A percentile compares a stretch with the other conserved stretches of the same genome.
Evolutionary conservation across 2,888 invertebrate genomes (phyloP).

Genomic region (Temnothorax rugatulus): DNA sequence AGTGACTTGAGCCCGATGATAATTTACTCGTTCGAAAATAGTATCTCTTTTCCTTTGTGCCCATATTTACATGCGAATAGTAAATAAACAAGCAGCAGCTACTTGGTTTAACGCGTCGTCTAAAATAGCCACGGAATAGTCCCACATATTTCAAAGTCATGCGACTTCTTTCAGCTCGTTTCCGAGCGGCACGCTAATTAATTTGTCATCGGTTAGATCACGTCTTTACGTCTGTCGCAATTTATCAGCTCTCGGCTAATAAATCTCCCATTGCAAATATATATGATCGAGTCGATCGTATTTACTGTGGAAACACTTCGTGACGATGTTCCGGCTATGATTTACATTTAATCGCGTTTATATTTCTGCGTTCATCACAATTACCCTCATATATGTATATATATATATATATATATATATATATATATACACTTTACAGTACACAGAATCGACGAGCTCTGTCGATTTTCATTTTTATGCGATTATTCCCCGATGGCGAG

Average conservation of each 20-base stretch:
- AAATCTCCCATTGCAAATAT: neutral
- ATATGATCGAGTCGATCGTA: neutral
- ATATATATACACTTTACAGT: neutral
- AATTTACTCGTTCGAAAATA: constrained; percentile 6
- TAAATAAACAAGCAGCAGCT: neutral
- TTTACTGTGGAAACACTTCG: constrained; percentile 11
- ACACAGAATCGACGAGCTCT: neutral
- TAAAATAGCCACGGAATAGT: constrained; percentile 7
- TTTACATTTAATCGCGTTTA: constrained; percentile 37
- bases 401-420: neutral
- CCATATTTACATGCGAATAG: neutral
- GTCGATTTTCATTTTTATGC: neutral
- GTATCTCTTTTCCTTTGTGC: neutral
- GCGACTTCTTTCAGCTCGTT: neutral
- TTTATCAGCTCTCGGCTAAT: neutral
- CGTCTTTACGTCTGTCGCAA: neutral
- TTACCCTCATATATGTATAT: neutral
- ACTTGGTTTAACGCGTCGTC: constrained; percentile 9
- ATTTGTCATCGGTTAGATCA: constrained; percentile 4
- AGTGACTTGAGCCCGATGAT: neutral
- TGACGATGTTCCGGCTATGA: neutral
- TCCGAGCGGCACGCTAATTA: constrained; percentile 5
- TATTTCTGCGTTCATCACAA: neutral
- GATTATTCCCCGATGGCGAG: neutral
- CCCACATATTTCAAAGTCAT: neutral